Base-by-base conservation (phyloP, 2,888 invertebrate genomes). In the Argynnis bischoffii region DNA sequence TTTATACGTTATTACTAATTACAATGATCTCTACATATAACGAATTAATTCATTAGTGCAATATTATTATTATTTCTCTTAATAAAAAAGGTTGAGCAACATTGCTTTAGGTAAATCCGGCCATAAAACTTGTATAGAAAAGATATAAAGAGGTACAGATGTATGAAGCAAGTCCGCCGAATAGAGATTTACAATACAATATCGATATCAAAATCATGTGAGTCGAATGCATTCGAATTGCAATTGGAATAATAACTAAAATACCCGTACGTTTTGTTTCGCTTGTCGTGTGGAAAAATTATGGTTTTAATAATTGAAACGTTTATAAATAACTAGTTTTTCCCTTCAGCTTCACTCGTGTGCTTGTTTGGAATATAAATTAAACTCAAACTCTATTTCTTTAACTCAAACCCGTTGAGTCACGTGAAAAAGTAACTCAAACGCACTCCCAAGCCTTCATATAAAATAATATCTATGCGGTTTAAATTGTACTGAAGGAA, bases 51-150 rank as follows among this genome's bases (percentile, higher is more conserved):
- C 1, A 11, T 41, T 11, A 41, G 35, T 11, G 26, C n/a, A 59
- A 59, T 48, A 59, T 1, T 13, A 48, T 47, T 26, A 48, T 26
- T 48, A 4, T 14, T 26, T 47, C 21, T 59, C 1, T 47, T 26
- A 31, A 41, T 41, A 2, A 26, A 56, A 57, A 70, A 67, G 74
- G 69, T 66, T 68, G 74, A 71, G 69, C 46, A 75, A 78, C 78
- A 76, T 72, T 75, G 74, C 73, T 61, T 54, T 72, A 72, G 65
- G 70, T 72, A 69, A 75, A 68, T 74, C 77, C 74, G 73, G 75
- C 69, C 75, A 60, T 65, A 55, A 31, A 69, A 65, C 70, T 72
- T 72, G 73, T 74, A 70, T 67, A 59, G 63, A 31, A 15, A 16
- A 59, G 16, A 41, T 41, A 61, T 18, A 61, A 53, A 61, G 35